Conservation (phyloP, 1,140 invertebrate species). For the Drosophila erecta region DNA sequence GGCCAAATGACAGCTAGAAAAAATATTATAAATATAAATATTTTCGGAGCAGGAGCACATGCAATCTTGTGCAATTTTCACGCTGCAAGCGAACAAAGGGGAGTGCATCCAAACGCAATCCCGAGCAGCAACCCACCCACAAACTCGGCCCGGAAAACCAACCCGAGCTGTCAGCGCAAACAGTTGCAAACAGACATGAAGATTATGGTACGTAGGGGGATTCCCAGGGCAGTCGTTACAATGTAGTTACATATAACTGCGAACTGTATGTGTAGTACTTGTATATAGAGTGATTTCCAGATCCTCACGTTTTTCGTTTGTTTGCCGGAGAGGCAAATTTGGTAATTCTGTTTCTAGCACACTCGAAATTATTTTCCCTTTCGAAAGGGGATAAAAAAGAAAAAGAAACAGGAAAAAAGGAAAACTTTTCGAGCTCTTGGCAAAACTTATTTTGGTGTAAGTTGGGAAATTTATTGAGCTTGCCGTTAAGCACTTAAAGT, state of each 20-base stretch:
- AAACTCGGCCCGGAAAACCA: slow-evolving; percentile 5
- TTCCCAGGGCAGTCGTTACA: slow-evolving; percentile 39
- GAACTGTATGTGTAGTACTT: neutral
- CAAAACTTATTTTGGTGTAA: slow-evolving; percentile 37
- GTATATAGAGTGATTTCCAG: slow-evolving; percentile 33
- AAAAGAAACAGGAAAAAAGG: no score
- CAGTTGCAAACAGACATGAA: slow-evolving; percentile 79
- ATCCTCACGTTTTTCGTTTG: slow-evolving; percentile 45
- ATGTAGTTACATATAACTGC: slow-evolving; percentile 32
- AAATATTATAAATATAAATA: slow-evolving; percentile 75
- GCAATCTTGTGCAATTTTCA: slow-evolving; percentile 79
- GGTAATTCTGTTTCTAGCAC: slow-evolving; percentile 42
- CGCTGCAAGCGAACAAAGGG: slow-evolving; percentile 41
- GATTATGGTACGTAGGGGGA: slow-evolving; percentile 61
- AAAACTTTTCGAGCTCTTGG: slow-evolving; percentile 20
- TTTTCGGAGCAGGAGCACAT: slow-evolving; percentile 67
- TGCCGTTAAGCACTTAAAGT: slow-evolving; percentile 40
- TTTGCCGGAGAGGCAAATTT: slow-evolving; percentile 48
- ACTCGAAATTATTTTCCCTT: slow-evolving; percentile 35
- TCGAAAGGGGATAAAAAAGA: slow-evolving; percentile 1
- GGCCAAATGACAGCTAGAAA: slow-evolving; percentile 67
- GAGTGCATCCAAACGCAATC: slow-evolving; percentile 18
- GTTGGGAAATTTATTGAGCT: slow-evolving; percentile 42
- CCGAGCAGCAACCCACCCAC: neutral
- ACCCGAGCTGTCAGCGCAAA: slow-evolving; percentile 69